Conservation (phyloP, 2,888 invertebrate species). For the Lampropteryx suffumata region DNA sequence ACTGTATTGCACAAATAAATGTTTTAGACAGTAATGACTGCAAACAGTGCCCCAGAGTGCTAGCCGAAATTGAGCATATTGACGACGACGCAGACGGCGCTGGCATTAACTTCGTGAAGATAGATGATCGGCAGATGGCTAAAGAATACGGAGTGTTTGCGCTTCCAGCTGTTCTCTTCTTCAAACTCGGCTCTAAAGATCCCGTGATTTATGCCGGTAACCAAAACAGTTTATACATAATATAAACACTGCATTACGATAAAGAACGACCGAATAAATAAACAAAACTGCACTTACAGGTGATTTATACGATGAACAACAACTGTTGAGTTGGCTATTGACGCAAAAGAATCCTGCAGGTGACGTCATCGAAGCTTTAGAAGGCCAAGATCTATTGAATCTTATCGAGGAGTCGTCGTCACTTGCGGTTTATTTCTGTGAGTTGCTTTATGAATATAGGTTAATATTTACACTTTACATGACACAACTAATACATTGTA, state of each 20-base stretch:
- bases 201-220: conserved; percentile 95
- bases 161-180: conserved; percentile 94
- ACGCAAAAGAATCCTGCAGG: conserved; percentile 96
- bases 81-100: conserved; percentile 96
- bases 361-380: conserved; percentile 94
- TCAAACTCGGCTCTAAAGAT: conserved; percentile 93
- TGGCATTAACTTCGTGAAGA: conserved; percentile 96
- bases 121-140: conserved; percentile 93
- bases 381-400: conserved; percentile 89
- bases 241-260: conserved; percentile 1
- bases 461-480: conserved; percentile 42
- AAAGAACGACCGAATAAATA: conserved; percentile 8
- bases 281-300: conserved; percentile 71
- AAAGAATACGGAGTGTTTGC: conserved; percentile 95
- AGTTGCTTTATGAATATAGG: conserved; percentile 69
- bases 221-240: conserved; percentile 15
- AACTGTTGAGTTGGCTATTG: conserved; percentile 94
- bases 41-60: conserved; percentile 94
- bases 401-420: conserved; percentile 91
- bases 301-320: conserved; percentile 93
- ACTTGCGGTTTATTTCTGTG: conserved; percentile 96
- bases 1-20: conserved; percentile 76
- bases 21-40: conserved; percentile 96
- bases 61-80: conserved; percentile 94
- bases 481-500: conserved; percentile 42